Conservation (phyloP, 2,888 invertebrate genomes). For the Ecdyonurus torrentis region DNA sequence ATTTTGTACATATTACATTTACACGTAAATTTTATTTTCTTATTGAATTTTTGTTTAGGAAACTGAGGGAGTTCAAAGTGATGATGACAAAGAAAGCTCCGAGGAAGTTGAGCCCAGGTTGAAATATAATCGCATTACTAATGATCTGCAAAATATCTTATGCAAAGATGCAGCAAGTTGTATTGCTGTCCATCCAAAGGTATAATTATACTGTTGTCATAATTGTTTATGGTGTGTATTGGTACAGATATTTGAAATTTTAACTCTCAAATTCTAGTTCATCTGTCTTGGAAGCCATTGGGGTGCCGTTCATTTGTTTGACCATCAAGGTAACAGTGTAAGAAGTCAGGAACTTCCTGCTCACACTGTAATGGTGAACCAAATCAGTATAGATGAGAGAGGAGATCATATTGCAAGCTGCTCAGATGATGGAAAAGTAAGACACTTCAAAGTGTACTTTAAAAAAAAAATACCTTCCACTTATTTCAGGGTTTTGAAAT, state of each 20-base stretch:
- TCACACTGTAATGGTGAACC: constrained; percentile 84
- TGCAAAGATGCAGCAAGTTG: constrained; percentile 78
- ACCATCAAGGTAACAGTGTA: constrained; percentile 78
- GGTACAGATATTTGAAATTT: constrained; percentile 9
- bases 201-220: constrained; percentile 20
- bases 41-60: too few relatives aligned
- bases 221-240: neutral
- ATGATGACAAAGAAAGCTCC: constrained; percentile 12
- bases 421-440: constrained; percentile 73
- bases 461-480: too few relatives aligned
- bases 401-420: constrained; percentile 92
- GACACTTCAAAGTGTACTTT: neutral
- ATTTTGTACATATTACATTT: too few relatives aligned
- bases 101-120: constrained; percentile 70
- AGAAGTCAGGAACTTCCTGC: constrained; percentile 52
- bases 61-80: neutral
- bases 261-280: constrained; percentile 59
- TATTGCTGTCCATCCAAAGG: constrained; percentile 84
- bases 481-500: too few relatives aligned
- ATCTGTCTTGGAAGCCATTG: constrained; percentile 83
- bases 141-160: constrained; percentile 72
- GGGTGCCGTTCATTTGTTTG: constrained; percentile 77
- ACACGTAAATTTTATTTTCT: too few relatives aligned
- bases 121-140: constrained; percentile 76
- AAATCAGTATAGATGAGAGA: constrained; percentile 80